These are phyloP conservation scores for Drosophila infuscata DNA, from an alignment of 2,888 invertebrate species.

Conservation along the genomic window DNA sequence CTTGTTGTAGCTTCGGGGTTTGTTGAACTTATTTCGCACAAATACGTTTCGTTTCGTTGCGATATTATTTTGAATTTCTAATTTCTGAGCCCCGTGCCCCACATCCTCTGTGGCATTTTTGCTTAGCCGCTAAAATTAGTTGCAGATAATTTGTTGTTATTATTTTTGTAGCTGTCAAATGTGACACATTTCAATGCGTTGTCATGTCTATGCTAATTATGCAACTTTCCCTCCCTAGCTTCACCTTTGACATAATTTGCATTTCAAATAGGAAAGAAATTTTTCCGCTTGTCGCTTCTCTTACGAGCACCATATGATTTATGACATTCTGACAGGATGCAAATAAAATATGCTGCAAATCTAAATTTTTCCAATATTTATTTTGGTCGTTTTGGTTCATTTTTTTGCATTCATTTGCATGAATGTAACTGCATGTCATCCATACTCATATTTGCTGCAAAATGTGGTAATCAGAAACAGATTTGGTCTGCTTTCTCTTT, in stretches of 20 bases:
- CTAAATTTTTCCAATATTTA: slow-evolving; percentile 8
- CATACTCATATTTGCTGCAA: slow-evolving; percentile 13
- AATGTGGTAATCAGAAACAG: slow-evolving; percentile 42
- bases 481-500: slow-evolving; percentile 21
- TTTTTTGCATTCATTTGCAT: slow-evolving; percentile 18
- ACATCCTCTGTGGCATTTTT: slow-evolving; percentile 16
- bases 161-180: slow-evolving; percentile 55
- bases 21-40: slow-evolving; percentile 65
- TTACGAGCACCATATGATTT: slow-evolving; percentile 53
- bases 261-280: slow-evolving; percentile 58
- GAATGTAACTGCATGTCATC: slow-evolving; percentile 33
- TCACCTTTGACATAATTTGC: slow-evolving; percentile 56
- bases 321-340: slow-evolving; percentile 54
- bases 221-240: slow-evolving; percentile 52
- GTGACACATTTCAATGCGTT: slow-evolving; percentile 71
- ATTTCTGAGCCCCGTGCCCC: slow-evolving; percentile 18
- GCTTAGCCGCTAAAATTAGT: slow-evolving; percentile 65
- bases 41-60: slow-evolving; percentile 40
- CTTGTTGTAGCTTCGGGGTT: slow-evolving; percentile 52
- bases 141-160: slow-evolving; percentile 59
- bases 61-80: slow-evolving; percentile 38
- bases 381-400: slow-evolving; percentile 6
- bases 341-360: slow-evolving; percentile 26
- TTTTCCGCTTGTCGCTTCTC: slow-evolving; percentile 31
- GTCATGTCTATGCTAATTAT: slow-evolving; percentile 69